phyloP scores from a whole-genome alignment of 1,140 invertebrate species.

The Drosophila pectinifera region DNA sequence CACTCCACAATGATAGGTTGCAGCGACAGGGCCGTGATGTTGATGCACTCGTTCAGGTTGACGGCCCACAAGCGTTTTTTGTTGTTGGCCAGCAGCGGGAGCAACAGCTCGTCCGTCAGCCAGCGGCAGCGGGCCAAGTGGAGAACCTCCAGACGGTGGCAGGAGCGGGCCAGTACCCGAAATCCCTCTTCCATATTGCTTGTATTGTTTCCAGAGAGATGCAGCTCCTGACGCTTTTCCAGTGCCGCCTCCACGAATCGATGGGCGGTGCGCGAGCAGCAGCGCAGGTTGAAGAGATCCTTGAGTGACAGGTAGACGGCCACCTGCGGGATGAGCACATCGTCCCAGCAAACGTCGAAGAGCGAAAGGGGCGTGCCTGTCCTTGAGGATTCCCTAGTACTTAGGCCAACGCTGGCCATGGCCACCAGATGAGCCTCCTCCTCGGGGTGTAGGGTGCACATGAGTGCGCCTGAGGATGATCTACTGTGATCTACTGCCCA shows the following conservation, averaged over 20 bases:
- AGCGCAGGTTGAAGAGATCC: constrained; percentile 87
- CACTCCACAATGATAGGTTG: constrained; percentile 87
- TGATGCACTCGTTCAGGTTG: constrained; percentile 86
- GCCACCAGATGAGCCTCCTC: constrained; percentile 67
- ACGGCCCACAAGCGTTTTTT: constrained; percentile 84
- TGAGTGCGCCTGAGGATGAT: constrained; percentile 42
- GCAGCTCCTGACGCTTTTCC: constrained; percentile 59
- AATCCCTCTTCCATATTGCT: constrained; percentile 72
- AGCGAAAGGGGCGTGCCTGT: constrained; percentile 56
- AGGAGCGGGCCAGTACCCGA: constrained; percentile 85
- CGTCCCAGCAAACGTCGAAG: constrained; percentile 87
- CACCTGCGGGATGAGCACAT: constrained; percentile 86
- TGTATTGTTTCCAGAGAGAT: constrained; percentile 71
- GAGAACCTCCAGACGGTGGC: constrained; percentile 85
- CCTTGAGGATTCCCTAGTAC: constrained; percentile 3
- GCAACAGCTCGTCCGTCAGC: constrained; percentile 85
- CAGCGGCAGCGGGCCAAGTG: constrained; percentile 86
- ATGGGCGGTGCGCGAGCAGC: constrained; percentile 85
- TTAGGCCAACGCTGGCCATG: constrained; percentile 36
- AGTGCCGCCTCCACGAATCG: constrained; percentile 63
- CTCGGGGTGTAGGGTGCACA: constrained; percentile 68
- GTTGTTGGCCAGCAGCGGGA: constrained; percentile 86
- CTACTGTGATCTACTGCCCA: constrained; percentile 29
- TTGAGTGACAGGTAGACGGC: constrained; percentile 85
- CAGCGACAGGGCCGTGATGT: constrained; percentile 86